Percentiles rank a stretch among this genome's conserved stretches.
Evolutionary conservation across 2,888 invertebrate species (phyloP).

Genomic region (Athetis lepigone): DNA sequence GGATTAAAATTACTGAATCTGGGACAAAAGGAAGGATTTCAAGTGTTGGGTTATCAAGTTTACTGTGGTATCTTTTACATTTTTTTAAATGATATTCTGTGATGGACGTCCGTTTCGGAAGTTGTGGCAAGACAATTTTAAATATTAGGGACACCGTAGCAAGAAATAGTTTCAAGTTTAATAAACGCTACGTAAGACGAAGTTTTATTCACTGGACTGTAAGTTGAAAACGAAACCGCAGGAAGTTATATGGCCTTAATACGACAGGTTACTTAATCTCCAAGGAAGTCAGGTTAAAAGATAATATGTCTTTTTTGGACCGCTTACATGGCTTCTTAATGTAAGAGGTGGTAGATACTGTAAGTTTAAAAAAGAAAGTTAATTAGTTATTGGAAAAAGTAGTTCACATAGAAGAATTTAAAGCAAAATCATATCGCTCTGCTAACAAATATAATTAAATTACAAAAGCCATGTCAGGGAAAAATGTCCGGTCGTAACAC

Average conservation of each 20-base stretch:
- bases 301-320: constrained; percentile 39
- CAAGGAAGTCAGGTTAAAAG: constrained; percentile 52
- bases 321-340: constrained; percentile 55
- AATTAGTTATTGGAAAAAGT: constrained; percentile 34
- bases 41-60: constrained; percentile 29
- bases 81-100: constrained; percentile 2
- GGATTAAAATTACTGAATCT: constrained; percentile 50
- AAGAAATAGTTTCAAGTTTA: background rate
- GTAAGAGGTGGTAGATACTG: background rate
- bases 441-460: no score
- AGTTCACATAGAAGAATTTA: background rate
- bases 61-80: background rate
- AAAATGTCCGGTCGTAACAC: constrained; percentile 46
- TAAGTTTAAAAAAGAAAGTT: constrained; percentile 2
- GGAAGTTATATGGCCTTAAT: constrained; percentile 63
- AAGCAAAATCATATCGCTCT: background rate
- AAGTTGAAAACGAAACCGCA: constrained; percentile 62
- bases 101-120: background rate
- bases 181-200: background rate
- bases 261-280: constrained; percentile 59
- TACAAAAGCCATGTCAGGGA: constrained; percentile 24
- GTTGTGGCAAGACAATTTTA: background rate
- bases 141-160: background rate
- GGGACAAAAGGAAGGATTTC: constrained; percentile 31
- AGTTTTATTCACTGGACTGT: constrained; percentile 34